Evolutionary conservation across 2,113 vertebrate genomes (phyloP).

Genomic region (Cathartes aura): DNA sequence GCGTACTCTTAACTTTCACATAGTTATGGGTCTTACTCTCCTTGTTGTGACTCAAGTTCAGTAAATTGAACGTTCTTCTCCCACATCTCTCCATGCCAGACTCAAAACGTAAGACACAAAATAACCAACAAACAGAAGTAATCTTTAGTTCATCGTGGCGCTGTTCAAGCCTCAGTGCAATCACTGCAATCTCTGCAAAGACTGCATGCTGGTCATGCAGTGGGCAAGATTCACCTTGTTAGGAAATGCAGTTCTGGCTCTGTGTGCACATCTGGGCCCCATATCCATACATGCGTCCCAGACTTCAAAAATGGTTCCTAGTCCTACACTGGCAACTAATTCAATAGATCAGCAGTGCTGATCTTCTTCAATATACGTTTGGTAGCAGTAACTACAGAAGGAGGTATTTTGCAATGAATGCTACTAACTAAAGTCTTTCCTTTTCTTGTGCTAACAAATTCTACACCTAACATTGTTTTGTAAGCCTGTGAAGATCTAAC

Average conservation of each 20-base stretch:
- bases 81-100: neutral
- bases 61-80: neutral
- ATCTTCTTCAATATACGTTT: neutral
- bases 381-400: neutral
- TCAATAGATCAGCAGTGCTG: neutral
- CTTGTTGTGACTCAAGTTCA: neutral
- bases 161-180: neutral
- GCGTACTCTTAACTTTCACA: neutral
- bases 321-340: neutral
- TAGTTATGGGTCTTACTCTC: neutral
- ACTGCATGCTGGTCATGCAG: rapidly evolving
- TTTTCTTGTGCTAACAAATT: conserved; percentile 52
- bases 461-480: conserved; percentile 1
- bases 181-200: neutral
- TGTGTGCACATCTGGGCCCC: rapidly evolving
- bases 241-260: neutral
- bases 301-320: neutral
- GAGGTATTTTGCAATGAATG: neutral
- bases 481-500: neutral
- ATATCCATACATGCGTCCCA: rapidly evolving
- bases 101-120: neutral
- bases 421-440: conserved; percentile 47
- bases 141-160: rapidly evolving
- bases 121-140: neutral
- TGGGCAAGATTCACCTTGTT: rapidly evolving